A percentile compares a stretch with the other conserved stretches of the same genome.
Evolutionary conservation across 1,140 invertebrate genomes (phyloP).

Genomic region (Drosophila tropicalis): DNA sequence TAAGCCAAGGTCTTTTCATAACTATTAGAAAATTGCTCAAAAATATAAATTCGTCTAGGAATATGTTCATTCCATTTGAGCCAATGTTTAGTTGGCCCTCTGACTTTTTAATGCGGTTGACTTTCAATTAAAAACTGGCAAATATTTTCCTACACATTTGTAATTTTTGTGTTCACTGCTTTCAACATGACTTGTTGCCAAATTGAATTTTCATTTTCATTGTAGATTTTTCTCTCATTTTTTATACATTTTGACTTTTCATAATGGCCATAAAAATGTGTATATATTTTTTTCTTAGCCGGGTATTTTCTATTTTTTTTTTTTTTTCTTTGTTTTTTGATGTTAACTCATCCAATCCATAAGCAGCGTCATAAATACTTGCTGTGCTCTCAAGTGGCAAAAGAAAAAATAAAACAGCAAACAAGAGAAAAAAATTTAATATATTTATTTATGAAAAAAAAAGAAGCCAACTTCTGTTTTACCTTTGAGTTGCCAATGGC

Average conservation of each 20-base stretch:
- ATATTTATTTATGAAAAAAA: constrained; percentile 74
- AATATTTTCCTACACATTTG: constrained; percentile 55
- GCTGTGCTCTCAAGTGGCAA: constrained; percentile 78
- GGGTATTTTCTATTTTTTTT: constrained; percentile 20
- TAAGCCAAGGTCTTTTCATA: too few species aligned
- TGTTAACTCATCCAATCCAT: constrained; percentile 64
- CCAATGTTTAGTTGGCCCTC: not conserved
- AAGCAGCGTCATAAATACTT: constrained; percentile 72
- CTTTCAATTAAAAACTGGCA: constrained; percentile 65
- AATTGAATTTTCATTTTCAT: constrained; percentile 62
- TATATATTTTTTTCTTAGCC: constrained; percentile 38
- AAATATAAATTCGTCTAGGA: not conserved
- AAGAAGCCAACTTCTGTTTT: constrained; percentile 56
- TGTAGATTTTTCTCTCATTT: constrained; percentile 44
- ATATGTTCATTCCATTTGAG: too few species aligned
- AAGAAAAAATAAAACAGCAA: constrained; percentile 20
- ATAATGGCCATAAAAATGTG: constrained; percentile 54
- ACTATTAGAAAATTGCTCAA: not conserved
- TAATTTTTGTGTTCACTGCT: constrained; percentile 45
- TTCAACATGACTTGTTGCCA: constrained; percentile 70
- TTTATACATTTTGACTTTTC: constrained; percentile 63
- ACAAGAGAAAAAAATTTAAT: constrained; percentile 36
- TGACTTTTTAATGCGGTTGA: constrained; percentile 43
- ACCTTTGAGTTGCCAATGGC: constrained; percentile 61
- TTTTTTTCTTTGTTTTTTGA: constrained; percentile 66